phyloP scores from a whole-genome alignment of 2,888 invertebrate species.

The Phengaris alcon region DNA sequence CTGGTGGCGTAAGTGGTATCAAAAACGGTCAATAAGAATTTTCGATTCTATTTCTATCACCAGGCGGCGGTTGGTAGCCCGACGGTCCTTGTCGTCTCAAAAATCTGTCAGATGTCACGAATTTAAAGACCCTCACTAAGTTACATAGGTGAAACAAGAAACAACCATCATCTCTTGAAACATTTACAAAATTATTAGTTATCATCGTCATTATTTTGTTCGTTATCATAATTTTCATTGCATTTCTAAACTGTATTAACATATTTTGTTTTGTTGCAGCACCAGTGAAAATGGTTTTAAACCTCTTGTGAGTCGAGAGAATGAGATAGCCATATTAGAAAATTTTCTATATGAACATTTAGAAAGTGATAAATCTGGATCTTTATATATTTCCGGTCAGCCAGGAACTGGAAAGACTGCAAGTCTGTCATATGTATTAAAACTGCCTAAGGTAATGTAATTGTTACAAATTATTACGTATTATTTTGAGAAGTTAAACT shows the following conservation, averaged over 20 bases:
- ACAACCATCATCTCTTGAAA: background rate
- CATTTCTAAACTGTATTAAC: background rate
- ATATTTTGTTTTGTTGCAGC: background rate
- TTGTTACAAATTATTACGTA: background rate
- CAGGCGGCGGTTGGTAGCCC: too few species aligned
- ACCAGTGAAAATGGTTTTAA: slow-evolving; percentile 39
- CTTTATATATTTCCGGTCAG: slow-evolving; percentile 96
- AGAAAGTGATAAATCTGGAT: slow-evolving; percentile 83
- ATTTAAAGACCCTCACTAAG: too few species aligned
- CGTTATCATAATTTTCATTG: background rate
- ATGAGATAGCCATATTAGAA: slow-evolving; percentile 84
- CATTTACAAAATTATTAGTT: background rate
- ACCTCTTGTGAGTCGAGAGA: slow-evolving; percentile 87
- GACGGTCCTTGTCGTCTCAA: too few species aligned
- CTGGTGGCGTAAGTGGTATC: too few species aligned
- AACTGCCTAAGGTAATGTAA: slow-evolving; percentile 79
- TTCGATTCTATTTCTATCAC: too few species aligned
- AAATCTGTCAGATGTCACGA: too few species aligned
- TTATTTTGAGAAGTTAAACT: background rate
- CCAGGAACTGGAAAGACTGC: slow-evolving; percentile 99
- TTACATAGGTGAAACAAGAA: background rate
- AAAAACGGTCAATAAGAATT: too few species aligned
- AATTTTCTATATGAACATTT: slow-evolving; percentile 84
- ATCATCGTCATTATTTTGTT: background rate
- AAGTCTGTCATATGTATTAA: slow-evolving; percentile 86